Evolutionary conservation across 2,797 vertebrate species (phyloP).

Genomic region (Micrastur ruficollis): DNA sequence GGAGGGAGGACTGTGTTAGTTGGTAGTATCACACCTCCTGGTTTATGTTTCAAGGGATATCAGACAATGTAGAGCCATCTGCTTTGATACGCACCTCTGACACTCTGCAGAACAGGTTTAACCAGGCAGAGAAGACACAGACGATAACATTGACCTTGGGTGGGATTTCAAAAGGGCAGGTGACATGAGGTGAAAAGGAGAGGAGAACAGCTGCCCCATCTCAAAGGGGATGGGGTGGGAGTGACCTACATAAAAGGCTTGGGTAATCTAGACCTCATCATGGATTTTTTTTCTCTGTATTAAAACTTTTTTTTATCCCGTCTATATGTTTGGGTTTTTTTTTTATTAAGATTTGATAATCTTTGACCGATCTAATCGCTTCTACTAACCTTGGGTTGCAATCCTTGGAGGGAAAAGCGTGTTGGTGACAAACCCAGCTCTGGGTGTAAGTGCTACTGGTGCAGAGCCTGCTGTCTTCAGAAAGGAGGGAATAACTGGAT

Average conservation of each 20-base stretch:
- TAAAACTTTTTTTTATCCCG: background rate
- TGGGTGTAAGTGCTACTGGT: background rate
- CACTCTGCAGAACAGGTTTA: background rate
- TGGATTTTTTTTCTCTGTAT: background rate
- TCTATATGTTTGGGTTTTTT: background rate
- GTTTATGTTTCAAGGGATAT: background rate
- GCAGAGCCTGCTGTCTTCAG: background rate
- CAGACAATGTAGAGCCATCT: background rate
- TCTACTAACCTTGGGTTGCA: background rate
- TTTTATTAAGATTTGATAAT: background rate
- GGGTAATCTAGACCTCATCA: background rate
- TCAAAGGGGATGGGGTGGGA: background rate
- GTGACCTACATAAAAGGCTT: background rate
- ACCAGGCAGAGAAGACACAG: background rate
- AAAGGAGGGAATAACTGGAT: background rate
- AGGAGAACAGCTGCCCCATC: background rate
- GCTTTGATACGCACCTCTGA: background rate
- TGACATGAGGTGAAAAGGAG: background rate
- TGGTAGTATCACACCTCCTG: background rate
- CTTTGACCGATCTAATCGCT: background rate
- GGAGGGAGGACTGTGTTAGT: background rate
- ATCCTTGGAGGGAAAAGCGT: background rate
- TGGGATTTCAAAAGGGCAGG: background rate
- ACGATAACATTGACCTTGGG: background rate
- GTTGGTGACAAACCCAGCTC: background rate